Conservation (phyloP, 2,797 vertebrate genomes). For the Tragelaphus oryx region DNA sequence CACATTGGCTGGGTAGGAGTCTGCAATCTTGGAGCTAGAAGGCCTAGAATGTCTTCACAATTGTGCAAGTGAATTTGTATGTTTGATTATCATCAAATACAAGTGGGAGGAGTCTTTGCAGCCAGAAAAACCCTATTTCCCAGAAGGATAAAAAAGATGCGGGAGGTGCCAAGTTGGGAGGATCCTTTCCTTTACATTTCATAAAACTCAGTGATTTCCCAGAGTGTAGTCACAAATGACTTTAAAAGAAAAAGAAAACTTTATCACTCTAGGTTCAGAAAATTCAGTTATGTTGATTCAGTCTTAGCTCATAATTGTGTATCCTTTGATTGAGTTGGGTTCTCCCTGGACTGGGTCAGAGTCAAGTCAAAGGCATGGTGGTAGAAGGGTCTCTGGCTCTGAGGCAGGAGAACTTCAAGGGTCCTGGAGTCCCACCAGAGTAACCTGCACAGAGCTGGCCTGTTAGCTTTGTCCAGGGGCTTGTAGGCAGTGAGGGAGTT, state of each 20-base stretch:
- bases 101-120: neutral
- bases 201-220: neutral
- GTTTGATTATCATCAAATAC: neutral
- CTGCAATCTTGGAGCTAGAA: neutral
- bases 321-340: neutral
- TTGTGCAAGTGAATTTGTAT: neutral
- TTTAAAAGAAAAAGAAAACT: neutral
- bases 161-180: neutral
- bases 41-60: neutral
- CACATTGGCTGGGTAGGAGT: neutral
- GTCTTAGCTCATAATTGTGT: neutral
- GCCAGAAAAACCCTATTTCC: neutral
- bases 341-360: neutral
- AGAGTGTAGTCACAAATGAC: neutral
- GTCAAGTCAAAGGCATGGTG: neutral
- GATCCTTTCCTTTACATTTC: neutral
- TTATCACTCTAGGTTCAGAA: neutral
- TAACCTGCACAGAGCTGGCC: neutral
- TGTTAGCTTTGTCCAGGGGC: neutral
- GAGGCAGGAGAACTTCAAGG: neutral
- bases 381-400: neutral
- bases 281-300: neutral
- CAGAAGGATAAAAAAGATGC: neutral
- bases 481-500: neutral
- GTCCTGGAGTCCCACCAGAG: neutral